Conservation (phyloP, 1,140 invertebrate species). For the Orchesella cincta region DNA sequence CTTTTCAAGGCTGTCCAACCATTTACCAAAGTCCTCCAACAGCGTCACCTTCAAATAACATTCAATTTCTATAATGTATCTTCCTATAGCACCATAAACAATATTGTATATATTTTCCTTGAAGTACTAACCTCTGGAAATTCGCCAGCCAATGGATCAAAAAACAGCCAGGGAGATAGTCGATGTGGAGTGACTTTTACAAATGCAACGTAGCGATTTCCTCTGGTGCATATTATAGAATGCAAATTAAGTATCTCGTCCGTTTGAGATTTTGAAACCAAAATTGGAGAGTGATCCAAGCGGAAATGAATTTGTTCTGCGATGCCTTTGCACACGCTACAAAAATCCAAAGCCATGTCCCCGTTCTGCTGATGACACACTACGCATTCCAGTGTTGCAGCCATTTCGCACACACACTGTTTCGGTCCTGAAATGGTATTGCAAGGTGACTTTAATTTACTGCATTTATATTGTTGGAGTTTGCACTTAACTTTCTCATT, state of each 20-base stretch:
- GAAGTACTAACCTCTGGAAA: neutral
- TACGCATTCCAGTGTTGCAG: conserved; percentile 9
- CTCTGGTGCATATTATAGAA: conserved; percentile 35
- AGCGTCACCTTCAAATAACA: conserved; percentile 29
- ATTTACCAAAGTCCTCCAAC: conserved; percentile 34
- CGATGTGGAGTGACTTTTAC: conserved; percentile 8
- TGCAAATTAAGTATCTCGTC: conserved; percentile 32
- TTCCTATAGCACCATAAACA: neutral
- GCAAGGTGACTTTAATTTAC: neutral
- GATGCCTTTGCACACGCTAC: conserved; percentile 26
- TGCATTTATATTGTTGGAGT: no score
- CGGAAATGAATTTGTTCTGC: conserved; percentile 34
- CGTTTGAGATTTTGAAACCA: conserved; percentile 11
- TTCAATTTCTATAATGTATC: neutral
- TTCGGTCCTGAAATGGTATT: conserved; percentile 16
- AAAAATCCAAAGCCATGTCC: conserved; percentile 15
- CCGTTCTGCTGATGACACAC: conserved; percentile 9
- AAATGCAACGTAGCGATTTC: conserved; percentile 34
- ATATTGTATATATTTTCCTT: no score
- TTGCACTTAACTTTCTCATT: no score
- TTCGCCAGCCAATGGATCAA: conserved; percentile 32
- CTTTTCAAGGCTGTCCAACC: conserved; percentile 40
- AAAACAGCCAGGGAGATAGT: conserved; percentile 35
- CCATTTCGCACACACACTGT: conserved; percentile 24
- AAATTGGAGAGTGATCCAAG: conserved; percentile 18